phyloP scores from a whole-genome alignment of 23 tunicate genomes.

The Styela plicata region DNA sequence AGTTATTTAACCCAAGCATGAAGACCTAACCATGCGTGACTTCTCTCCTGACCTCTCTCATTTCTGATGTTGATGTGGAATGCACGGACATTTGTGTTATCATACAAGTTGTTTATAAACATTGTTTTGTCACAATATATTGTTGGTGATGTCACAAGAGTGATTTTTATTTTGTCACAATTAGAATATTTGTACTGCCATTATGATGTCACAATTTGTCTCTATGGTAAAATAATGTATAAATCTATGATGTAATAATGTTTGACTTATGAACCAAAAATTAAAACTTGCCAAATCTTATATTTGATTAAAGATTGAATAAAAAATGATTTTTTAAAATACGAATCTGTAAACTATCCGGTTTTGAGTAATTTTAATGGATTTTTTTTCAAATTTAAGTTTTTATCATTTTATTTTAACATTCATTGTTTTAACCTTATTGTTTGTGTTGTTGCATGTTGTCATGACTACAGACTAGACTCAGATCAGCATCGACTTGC shows the following conservation, averaged over 20 bases:
- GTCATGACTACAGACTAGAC: constrained; percentile 44
- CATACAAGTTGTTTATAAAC: neutral
- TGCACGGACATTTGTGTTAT: neutral
- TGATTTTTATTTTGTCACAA: neutral
- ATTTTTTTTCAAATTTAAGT: neutral
- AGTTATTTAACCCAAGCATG: neutral
- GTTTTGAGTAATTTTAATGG: neutral
- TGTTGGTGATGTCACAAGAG: neutral
- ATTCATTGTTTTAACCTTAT: neutral
- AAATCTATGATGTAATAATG: neutral
- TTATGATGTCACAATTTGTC: neutral
- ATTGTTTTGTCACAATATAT: neutral
- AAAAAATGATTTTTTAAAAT: too few species aligned
- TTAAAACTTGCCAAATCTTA: neutral
- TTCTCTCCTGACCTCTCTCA: neutral
- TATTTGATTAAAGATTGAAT: too few species aligned
- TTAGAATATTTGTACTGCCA: neutral
- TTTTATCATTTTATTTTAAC: neutral
- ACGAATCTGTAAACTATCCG: too few species aligned
- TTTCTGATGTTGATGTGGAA: neutral
- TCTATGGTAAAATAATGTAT: too few species aligned
- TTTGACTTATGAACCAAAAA: neutral
- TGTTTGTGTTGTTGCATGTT: constrained; percentile 3
- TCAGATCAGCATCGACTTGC: constrained; percentile 55
- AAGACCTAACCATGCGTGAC: neutral